These are phyloP conservation scores for Cochlearius cochlearius DNA, from an alignment of 2,113 vertebrate species.

Conservation along the genomic window DNA sequence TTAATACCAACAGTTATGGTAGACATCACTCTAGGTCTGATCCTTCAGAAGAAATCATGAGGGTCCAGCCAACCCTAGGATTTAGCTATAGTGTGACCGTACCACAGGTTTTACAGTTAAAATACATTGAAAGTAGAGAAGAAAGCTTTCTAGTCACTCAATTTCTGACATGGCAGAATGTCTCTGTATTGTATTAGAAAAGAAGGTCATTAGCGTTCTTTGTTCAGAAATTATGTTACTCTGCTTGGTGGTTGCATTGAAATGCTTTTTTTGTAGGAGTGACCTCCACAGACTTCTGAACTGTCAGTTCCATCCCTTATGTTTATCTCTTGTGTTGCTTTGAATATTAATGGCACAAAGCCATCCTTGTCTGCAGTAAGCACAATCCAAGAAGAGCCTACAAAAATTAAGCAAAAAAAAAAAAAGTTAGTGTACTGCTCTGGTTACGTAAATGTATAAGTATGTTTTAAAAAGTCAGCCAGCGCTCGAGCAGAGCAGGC, in stretches of 20 bases:
- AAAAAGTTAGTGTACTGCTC: neutral
- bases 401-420: conserved; percentile 12
- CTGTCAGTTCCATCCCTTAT: conserved; percentile 81
- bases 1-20: neutral
- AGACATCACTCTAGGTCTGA: neutral
- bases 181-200: neutral
- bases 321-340: conserved; percentile 83
- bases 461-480: neutral
- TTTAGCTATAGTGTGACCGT: neutral
- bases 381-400: conserved; percentile 87
- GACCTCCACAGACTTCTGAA: conserved; percentile 34
- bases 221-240: conserved; percentile 49
- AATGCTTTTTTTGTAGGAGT: conserved; percentile 9
- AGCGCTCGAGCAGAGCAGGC: neutral
- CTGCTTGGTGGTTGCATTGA: conserved; percentile 36
- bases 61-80: neutral
- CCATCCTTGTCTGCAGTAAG: conserved; percentile 86
- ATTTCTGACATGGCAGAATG: neutral
- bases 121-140: neutral
- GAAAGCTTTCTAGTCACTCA: neutral
- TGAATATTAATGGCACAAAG: conserved; percentile 88
- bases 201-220: neutral
- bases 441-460: neutral
- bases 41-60: neutral
- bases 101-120: neutral